Evolutionary conservation across 2,113 vertebrate species (phyloP), one percentile per base, ranked within the genome.

Genomic region (Rhabdornis inornatus): DNA sequence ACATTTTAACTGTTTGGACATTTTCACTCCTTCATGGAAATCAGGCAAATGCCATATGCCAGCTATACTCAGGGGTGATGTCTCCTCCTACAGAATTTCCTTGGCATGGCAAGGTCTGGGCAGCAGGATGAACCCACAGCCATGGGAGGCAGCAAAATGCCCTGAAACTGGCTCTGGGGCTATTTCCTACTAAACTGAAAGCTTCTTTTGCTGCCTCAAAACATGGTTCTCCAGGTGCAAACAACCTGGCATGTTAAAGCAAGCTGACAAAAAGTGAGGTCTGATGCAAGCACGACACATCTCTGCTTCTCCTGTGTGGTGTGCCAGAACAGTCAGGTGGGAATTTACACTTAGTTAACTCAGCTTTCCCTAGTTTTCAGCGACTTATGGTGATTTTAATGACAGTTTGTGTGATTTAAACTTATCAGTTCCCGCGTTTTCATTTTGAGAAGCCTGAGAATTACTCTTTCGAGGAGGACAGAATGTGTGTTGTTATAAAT

Each of bases 281-380:
- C 33, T 63, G 72, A 84, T 28, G 17, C 33, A 53, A 89, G 11
- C 1, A 0, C 0, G 0, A 44, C 79, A 72, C 33, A 40, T 6
- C 0, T 0, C 76, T 53, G 35, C 55, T 89, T 76, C 64, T 39
- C 27, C 27, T 0, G 1, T 10, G 27, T 57, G n/a, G 33, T 57
- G n/a, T 59, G 42, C 42, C 56, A 55, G 31, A 53, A 49, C 11
- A 45, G 18, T 17, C 64, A 42, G 40, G 68, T 53, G 39, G 21
- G 22, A 87, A 70, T 92, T 75, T 42, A 50, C 53, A 28, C 24
- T 68, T 66, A 27, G 35, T 31, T 55, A 72, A 61, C 23, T 57
- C 25, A 40, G 22, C 39, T 87, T 82, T 64, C 49, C 53, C 39
- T 66, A 24, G 13, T 82, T 60, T 91, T 68, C 66, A n/a, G 15